Percentiles rank a stretch among this genome's conserved stretches.
These are phyloP conservation scores for Diploptera punctata DNA, from an alignment of 2,888 invertebrate genomes.

Conservation along the genomic window DNA sequence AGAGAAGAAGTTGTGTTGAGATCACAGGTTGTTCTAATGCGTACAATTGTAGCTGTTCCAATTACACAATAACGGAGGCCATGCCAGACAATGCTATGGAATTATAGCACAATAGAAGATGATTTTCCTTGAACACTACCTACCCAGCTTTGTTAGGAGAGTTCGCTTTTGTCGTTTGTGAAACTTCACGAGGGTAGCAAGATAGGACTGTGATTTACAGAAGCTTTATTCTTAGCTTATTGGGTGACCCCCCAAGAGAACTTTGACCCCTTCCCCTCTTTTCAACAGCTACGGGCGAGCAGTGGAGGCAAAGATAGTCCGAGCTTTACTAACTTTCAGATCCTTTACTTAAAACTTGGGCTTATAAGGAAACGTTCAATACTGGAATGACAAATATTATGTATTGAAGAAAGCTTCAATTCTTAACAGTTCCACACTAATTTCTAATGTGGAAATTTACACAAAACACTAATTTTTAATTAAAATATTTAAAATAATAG, in stretches of 20 bases:
- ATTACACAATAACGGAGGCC: slow-evolving; percentile 34
- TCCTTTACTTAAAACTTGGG: no score
- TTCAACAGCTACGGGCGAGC: no score
- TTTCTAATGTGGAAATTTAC: no score
- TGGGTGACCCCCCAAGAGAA: slow-evolving; percentile 26
- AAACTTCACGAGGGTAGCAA: background rate
- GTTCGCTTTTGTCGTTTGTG: slow-evolving; percentile 41
- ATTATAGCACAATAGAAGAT: slow-evolving; percentile 45
- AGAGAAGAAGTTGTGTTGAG: slow-evolving; percentile 16
- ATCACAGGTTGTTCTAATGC: slow-evolving; percentile 38
- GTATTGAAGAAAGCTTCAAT: no score
- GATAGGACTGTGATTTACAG: slow-evolving; percentile 25
- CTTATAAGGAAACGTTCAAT: no score
- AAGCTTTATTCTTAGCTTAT: slow-evolving; percentile 29
- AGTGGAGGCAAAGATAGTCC: no score
- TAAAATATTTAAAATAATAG: no score
- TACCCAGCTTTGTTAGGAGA: slow-evolving; percentile 43
- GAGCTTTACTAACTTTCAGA: no score
- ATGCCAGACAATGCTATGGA: slow-evolving; percentile 41
- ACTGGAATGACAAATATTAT: no score
- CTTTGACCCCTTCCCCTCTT: slow-evolving; percentile 28
- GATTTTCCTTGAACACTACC: slow-evolving; percentile 45
- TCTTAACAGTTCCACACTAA: no score
- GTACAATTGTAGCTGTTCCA: slow-evolving; percentile 36
- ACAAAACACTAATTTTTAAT: no score